A percentile compares a stretch with the other conserved stretches of the same genome.
Conservation (phyloP, 2,113 vertebrate species). For the Festucalex cinctus region DNA sequence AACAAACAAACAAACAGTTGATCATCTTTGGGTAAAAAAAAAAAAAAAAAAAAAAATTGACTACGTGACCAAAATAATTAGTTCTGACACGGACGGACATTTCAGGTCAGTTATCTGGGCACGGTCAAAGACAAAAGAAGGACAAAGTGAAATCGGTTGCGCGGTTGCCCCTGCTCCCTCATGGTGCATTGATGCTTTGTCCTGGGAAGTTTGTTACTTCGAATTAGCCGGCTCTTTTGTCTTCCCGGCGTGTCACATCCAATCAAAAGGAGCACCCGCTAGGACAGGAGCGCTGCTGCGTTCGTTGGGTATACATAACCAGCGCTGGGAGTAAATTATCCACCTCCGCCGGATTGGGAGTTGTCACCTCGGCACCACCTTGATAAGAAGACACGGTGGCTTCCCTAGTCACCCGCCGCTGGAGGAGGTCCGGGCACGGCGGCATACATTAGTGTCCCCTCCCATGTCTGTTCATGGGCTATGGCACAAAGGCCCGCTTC, state of each 20-base stretch:
- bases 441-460: conserved; percentile 84
- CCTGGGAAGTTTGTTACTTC: conserved; percentile 94
- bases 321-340: conserved; percentile 79
- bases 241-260: conserved; percentile 86
- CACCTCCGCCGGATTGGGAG: conserved; percentile 75
- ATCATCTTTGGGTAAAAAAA: conserved; percentile 48
- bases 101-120: conserved; percentile 61
- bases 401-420: conserved; percentile 78
- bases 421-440: conserved; percentile 60
- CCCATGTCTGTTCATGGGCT: conserved; percentile 50
- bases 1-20: not conserved
- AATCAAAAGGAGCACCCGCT: conserved; percentile 82
- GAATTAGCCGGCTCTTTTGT: conserved; percentile 96
- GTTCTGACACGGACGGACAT: conserved; percentile 53
- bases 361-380: conserved; percentile 83
- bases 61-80: conserved; percentile 59
- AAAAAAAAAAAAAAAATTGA: conserved; percentile 56
- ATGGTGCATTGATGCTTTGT: conserved; percentile 68
- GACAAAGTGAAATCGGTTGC: conserved; percentile 60
- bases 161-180: conserved; percentile 27
- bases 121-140: conserved; percentile 24
- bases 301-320: conserved; percentile 83
- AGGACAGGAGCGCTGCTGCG: conserved; percentile 77
- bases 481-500: conserved; percentile 51
- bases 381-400: conserved; percentile 81